Percentiles rank a stretch among this genome's conserved stretches.
These are phyloP conservation scores for Heloderma charlesbogerti DNA, from an alignment of 2,113 vertebrate species.

Conservation along the genomic window DNA sequence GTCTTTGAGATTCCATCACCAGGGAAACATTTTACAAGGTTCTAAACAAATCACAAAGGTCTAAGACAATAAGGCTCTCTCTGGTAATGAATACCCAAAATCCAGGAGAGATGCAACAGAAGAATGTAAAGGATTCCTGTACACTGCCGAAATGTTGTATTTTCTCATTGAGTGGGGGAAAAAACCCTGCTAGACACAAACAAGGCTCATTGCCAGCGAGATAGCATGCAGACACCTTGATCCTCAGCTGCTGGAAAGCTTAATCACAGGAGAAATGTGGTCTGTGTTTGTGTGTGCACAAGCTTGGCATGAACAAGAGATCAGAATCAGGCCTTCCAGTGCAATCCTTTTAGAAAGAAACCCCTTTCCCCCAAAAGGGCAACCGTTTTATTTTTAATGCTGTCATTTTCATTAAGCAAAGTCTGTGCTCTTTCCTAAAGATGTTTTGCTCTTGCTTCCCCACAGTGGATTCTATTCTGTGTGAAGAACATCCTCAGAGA, in stretches of 20 bases:
- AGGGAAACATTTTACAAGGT: not conserved
- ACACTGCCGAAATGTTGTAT: not conserved
- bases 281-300: not conserved
- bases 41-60: not conserved
- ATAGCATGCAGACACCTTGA: conserved; percentile 21
- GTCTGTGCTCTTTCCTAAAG: not conserved
- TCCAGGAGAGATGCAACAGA: not conserved
- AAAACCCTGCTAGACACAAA: not conserved
- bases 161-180: not conserved
- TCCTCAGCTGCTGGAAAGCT: not conserved
- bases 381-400: not conserved
- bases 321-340: not conserved
- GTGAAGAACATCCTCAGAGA: not conserved
- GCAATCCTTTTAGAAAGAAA: not conserved
- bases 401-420: not conserved
- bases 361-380: not conserved
- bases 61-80: not conserved
- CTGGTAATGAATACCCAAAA: not conserved
- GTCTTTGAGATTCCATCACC: not conserved
- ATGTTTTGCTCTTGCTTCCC: not conserved
- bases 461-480: not conserved
- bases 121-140: not conserved
- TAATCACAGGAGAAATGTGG: not conserved
- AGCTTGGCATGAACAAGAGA: too few relatives aligned
- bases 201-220: conserved; percentile 15